These are phyloP conservation scores for Epinephelus awoara DNA, from an alignment of 2,797 vertebrate species.

Conservation along the genomic window DNA sequence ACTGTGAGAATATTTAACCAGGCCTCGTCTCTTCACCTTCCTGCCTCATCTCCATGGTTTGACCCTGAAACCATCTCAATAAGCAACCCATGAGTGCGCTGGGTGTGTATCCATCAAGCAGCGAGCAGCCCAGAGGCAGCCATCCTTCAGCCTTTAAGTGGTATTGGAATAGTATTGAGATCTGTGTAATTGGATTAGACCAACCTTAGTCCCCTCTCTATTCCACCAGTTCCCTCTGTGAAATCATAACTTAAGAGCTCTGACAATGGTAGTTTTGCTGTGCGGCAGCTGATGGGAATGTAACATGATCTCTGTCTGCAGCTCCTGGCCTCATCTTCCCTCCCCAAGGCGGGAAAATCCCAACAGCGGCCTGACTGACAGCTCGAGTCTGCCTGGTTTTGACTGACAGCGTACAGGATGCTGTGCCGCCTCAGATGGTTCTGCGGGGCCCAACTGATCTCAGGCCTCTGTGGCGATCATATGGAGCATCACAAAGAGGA, in stretches of 20 bases:
- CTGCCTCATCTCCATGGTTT: conserved; percentile 30
- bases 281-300: conserved; percentile 66
- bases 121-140: conserved; percentile 58
- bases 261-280: conserved; percentile 65
- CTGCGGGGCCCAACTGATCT: conserved; percentile 56
- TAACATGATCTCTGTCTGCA: conserved; percentile 68
- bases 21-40: conserved; percentile 4
- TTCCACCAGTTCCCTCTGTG: conserved; percentile 71
- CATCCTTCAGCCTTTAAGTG: conserved; percentile 62
- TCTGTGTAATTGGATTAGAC: conserved; percentile 81
- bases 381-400: conserved; percentile 48
- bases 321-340: conserved; percentile 57
- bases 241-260: conserved; percentile 77
- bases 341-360: conserved; percentile 55
- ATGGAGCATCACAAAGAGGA: conserved; percentile 48
- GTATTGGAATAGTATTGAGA: conserved; percentile 75
- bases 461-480: conserved; percentile 48
- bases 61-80: conserved; percentile 38
- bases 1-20: conserved; percentile 20
- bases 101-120: conserved; percentile 52
- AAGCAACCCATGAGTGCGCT: conserved; percentile 37
- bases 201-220: conserved; percentile 74
- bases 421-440: conserved; percentile 52
- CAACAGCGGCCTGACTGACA: conserved; percentile 66
- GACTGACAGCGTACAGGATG: conserved; percentile 67